phyloP scores from a whole-genome alignment of 2,113 vertebrate species.

The Tylochromis polylepis region DNA sequence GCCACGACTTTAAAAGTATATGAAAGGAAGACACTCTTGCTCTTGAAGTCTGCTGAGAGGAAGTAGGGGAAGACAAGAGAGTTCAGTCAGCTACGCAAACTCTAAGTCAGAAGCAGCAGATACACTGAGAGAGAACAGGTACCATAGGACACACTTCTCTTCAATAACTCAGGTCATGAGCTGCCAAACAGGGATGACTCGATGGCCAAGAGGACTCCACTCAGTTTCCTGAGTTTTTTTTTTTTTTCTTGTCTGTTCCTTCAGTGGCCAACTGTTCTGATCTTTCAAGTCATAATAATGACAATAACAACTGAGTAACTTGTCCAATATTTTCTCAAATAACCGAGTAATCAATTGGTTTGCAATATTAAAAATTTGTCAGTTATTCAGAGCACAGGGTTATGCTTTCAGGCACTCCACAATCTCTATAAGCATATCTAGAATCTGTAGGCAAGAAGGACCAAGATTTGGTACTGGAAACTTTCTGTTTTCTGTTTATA shows the following conservation, averaged over 20 bases:
- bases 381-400: not conserved
- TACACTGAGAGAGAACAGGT: not conserved
- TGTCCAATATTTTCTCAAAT: not conserved
- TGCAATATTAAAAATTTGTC: not conserved
- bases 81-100: not conserved
- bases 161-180: not conserved
- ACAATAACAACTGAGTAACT: not conserved
- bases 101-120: not conserved
- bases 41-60: not conserved
- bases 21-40: not conserved
- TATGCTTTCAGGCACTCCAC: not conserved
- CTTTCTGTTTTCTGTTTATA: not conserved
- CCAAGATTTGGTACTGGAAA: not conserved
- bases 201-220: not conserved
- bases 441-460: not conserved
- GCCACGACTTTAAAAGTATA: not conserved
- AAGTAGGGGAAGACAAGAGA: not conserved
- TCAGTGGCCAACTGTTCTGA: not conserved
- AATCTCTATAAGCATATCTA: not conserved
- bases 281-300: not conserved
- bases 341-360: not conserved
- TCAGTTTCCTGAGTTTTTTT: not conserved
- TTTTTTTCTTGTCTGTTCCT: not conserved
- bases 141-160: slow-evolving; percentile 6
- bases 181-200: not conserved